Evolutionary conservation across 1,140 invertebrate species (phyloP).

Genomic region (Elysia chlorotica): DNA sequence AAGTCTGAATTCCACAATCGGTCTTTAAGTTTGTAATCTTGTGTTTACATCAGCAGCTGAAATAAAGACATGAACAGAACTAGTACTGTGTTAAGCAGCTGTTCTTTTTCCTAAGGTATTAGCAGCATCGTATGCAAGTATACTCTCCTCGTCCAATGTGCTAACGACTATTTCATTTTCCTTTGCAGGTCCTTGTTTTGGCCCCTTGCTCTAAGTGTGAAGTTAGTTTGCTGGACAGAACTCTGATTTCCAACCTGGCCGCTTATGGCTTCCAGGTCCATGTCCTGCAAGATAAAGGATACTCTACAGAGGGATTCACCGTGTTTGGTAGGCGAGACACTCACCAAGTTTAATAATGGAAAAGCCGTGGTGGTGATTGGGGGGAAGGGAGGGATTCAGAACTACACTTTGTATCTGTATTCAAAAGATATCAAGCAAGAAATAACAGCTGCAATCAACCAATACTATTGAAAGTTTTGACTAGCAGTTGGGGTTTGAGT

Average conservation of each 20-base stretch:
- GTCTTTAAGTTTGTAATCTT: conserved; percentile 78
- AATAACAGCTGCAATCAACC: background rate
- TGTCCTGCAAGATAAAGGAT: conserved; percentile 7
- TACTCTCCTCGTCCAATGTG: background rate
- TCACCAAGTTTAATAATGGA: background rate
- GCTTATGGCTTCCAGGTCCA: conserved; percentile 16
- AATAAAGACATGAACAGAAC: background rate
- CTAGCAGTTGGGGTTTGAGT: conserved; percentile 67
- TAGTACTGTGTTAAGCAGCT: conserved; percentile 25
- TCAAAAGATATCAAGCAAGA: too few species aligned
- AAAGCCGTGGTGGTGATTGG: background rate
- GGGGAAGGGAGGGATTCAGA: too few species aligned
- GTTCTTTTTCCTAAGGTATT: background rate
- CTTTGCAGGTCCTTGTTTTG: background rate
- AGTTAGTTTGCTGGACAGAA: background rate
- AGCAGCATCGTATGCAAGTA: background rate
- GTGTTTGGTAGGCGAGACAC: background rate
- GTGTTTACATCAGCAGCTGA: conserved; percentile 73
- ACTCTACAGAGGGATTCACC: background rate
- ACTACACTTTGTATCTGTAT: background rate
- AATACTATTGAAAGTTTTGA: background rate
- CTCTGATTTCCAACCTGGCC: background rate
- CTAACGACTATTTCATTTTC: background rate
- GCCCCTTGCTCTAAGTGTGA: conserved; percentile 18
- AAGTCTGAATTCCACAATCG: conserved; percentile 73